Evolutionary conservation across 2,888 invertebrate genomes (phyloP).

Genomic region (Belgica antarctica): DNA sequence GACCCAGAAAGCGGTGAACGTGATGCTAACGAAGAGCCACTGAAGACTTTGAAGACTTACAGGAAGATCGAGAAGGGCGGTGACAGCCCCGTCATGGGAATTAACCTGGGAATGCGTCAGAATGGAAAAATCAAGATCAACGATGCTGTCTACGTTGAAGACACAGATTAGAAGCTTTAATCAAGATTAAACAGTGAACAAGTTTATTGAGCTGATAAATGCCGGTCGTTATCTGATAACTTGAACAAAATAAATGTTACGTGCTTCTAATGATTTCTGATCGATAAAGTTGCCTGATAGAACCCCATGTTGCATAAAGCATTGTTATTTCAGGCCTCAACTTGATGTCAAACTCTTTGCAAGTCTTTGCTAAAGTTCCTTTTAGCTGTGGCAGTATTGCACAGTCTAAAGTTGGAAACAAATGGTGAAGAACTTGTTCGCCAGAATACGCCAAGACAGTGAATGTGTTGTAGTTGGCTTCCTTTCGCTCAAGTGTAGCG

Average conservation of each 20-base stretch:
- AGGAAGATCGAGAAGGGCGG: slow-evolving; percentile 46
- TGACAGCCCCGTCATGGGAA: slow-evolving; percentile 55
- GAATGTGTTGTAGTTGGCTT: slow-evolving; percentile 66
- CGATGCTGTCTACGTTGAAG: slow-evolving; percentile 55
- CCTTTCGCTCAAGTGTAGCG: slow-evolving; percentile 68
- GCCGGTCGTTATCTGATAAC: not conserved
- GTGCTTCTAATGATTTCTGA: not conserved
- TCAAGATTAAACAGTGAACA: not conserved
- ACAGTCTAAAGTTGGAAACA: slow-evolving; percentile 79
- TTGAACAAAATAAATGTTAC: slow-evolving; percentile 1
- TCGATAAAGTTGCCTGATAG: slow-evolving; percentile 23
- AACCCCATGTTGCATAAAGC: not conserved
- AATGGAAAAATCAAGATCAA: slow-evolving; percentile 53
- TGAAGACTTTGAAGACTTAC: slow-evolving; percentile 64
- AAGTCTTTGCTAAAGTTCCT: slow-evolving; percentile 56
- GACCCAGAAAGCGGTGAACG: slow-evolving; percentile 66
- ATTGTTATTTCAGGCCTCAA: slow-evolving; percentile 45
- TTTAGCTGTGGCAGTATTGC: slow-evolving; percentile 66
- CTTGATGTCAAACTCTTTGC: slow-evolving; percentile 52
- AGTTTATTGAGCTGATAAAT: not conserved
- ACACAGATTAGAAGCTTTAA: slow-evolving; percentile 38
- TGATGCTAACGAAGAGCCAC: slow-evolving; percentile 61
- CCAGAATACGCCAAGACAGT: slow-evolving; percentile 72
- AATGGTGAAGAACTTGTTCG: slow-evolving; percentile 74
- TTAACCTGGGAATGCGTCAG: slow-evolving; percentile 55